Evolutionary conservation across 1,140 invertebrate genomes (phyloP), one percentile per base, ranked within the genome.

Genomic region (Drosophila pandora): DNA sequence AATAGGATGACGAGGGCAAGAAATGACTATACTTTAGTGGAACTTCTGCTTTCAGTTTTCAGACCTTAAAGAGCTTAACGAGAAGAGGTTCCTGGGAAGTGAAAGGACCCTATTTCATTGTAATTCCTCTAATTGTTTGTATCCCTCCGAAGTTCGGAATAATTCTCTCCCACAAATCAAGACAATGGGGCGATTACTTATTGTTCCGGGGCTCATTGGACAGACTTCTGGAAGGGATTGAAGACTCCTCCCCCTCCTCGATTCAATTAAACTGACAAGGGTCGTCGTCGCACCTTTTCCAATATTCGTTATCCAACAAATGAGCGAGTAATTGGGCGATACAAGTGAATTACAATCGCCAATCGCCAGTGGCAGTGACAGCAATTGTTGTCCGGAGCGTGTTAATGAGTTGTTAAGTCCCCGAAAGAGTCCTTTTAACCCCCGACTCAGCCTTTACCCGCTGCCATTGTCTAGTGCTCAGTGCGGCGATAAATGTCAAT

Each of bases 391-490:
- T 84, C 61, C 54, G n/a, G 81, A 63, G 64, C 68, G 63, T 85
- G 82, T 85, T 85, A 85, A 85, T 85, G 81, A 87, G 81, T 80
- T 85, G 82, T 85, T 85, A 81, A 85, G 59, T 82, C 56, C 50
- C 59, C 69, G 45, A 78, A 62, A 78, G 81, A 71, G 73, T 63
- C 57, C 55, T 22, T 34, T 49, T 30, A 58, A n/a, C 43, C 43
- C 48, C 8, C 32, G 9, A 22, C 43, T 22, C 8, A 23, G 7
- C 43, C 45, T 65, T 37, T 25, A 30, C 58, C 69, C 49, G 13
- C 10, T 43, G 41, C 9, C 43, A 78, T 62, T 68, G 75, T 73
- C 68, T 62, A 30, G 32, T 64, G 55, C 70, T 65, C 74, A 64
- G 69, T 54, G 79, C 69, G 50, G 82, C 82, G 78, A 85, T 87